Evolutionary conservation across 2,888 invertebrate species (phyloP).

Genomic region (Drosophila villosipedis): DNA sequence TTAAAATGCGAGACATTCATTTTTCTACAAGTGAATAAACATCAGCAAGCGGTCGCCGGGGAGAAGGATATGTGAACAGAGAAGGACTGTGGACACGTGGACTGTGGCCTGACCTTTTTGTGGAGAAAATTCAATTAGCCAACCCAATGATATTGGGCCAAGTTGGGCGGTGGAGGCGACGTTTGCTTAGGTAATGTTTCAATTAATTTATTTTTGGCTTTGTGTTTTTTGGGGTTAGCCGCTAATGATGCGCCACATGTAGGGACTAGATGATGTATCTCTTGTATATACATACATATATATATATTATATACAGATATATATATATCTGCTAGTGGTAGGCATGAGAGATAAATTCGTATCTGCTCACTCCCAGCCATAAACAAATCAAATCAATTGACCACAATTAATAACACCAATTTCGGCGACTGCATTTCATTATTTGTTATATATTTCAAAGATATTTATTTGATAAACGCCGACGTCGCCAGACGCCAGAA

Average conservation of each 20-base stretch:
- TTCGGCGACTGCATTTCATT: slow-evolving; percentile 72
- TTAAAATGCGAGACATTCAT: slow-evolving; percentile 81
- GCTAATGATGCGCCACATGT: slow-evolving; percentile 58
- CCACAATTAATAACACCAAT: slow-evolving; percentile 77
- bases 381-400: slow-evolving; percentile 77
- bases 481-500: slow-evolving; percentile 78
- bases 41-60: slow-evolving; percentile 12
- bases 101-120: slow-evolving; percentile 45
- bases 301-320: background rate
- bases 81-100: slow-evolving; percentile 58
- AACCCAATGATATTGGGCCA: slow-evolving; percentile 35
- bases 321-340: background rate
- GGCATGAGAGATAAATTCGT: slow-evolving; percentile 12
- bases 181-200: slow-evolving; percentile 82
- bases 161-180: slow-evolving; percentile 39
- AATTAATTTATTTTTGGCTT: slow-evolving; percentile 74
- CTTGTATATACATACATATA: background rate
- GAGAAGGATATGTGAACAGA: background rate
- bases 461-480: slow-evolving; percentile 80
- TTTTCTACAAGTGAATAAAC: slow-evolving; percentile 64
- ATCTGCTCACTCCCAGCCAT: slow-evolving; percentile 36
- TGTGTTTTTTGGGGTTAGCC: slow-evolving; percentile 42
- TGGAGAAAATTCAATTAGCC: slow-evolving; percentile 78
- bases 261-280: slow-evolving; percentile 48
- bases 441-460: slow-evolving; percentile 80